phyloP scores from a whole-genome alignment of 2,113 vertebrate genomes.

The Thalassoma bifasciatum region DNA sequence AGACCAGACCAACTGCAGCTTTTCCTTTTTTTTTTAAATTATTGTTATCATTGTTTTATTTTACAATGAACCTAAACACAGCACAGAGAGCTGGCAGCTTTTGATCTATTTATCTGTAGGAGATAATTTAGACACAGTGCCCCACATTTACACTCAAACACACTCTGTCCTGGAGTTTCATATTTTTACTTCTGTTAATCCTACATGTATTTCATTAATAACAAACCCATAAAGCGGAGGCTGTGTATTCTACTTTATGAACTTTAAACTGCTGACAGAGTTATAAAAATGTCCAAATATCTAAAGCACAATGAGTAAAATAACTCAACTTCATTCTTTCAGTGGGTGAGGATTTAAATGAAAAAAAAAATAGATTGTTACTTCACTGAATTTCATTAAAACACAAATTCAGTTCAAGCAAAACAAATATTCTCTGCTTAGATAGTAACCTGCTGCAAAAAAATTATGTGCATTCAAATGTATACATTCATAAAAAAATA shows the following conservation, averaged over 20 bases:
- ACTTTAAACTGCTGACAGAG: too few relatives aligned
- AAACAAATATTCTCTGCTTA: background rate
- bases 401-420: background rate
- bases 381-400: background rate
- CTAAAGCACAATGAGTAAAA: too few relatives aligned
- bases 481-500: background rate
- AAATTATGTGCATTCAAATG: background rate
- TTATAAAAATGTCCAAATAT: too few relatives aligned
- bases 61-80: conserved; percentile 3
- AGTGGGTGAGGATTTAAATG: background rate
- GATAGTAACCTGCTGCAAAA: background rate
- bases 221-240: background rate
- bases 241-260: too few relatives aligned
- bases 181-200: background rate
- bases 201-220: background rate
- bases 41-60: too few relatives aligned
- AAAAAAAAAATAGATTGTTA: background rate
- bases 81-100: background rate
- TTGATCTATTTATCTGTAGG: conserved; percentile 20
- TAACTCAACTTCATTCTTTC: background rate
- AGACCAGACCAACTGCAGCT: conserved; percentile 20
- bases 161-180: too few relatives aligned
- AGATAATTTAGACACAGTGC: conserved; percentile 9
- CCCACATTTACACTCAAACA: background rate
- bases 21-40: background rate